Evolutionary conservation across 2,797 vertebrate species (phyloP), one percentile per base, ranked within the genome.

Genomic region (Acridotheres tristis): DNA sequence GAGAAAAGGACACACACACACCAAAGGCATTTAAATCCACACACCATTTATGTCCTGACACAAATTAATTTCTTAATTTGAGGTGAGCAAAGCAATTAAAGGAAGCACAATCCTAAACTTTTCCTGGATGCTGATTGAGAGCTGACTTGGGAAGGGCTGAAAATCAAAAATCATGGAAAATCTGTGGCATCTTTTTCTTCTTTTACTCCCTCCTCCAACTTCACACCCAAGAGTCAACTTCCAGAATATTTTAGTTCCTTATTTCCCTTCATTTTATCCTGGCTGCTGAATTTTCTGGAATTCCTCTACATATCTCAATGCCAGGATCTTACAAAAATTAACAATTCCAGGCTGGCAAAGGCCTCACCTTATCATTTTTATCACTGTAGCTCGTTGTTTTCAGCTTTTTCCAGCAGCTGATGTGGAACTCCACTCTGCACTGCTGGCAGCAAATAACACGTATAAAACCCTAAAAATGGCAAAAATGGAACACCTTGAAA

Each of bases 341-440:
- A 15, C 21, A 66, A 50, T 23, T 22, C 14, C 5, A 11, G 10
- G 27, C 21, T 65, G 67, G 34, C 6, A 25, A 9, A 81, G 50
- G 23, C 42, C 96, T 98, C 96, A 99, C 99, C 98, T 99, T 99
- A 96, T 99, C 99, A 83, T 96, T 99, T 97, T 98, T 99, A 96
- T 99, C 99, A 89, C 90, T 97, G 86, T 98, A 99, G 20, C 53
- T 91, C 3, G 96, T 58, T 11, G 98, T 92, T 97, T 99, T 99
- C 50, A 99, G 79, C 68, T 98, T 98, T 92, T 99, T 99, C 99
- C 99, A 99, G 94, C 99, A 99, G 95, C 85, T 98, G 53, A 98
- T 98, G 92, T 99, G 99, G 96, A 98, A 99, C 78, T 99, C 99
- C 75, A 99, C 96, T 32, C 96, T 97, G 95, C 99, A 99, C 32